Evolutionary conservation across 2,113 vertebrate genomes (phyloP).

Genomic region (Mus pahari): DNA sequence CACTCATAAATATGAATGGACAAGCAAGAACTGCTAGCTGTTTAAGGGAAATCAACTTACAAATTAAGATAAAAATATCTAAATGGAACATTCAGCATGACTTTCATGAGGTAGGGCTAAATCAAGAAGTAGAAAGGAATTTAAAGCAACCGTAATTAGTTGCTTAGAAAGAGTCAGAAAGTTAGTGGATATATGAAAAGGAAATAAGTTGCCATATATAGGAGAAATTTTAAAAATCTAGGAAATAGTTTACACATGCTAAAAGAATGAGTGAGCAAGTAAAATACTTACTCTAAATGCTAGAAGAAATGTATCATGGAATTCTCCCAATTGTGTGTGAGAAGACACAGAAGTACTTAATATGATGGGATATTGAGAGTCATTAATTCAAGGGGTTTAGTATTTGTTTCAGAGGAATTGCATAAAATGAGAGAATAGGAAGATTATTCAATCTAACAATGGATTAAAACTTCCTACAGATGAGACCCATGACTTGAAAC

Average conservation of each 20-base stretch:
- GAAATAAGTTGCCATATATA: constrained; percentile 1
- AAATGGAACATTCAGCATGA: background rate
- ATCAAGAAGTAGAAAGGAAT: constrained; percentile 10
- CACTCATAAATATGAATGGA: background rate
- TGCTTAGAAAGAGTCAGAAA: constrained; percentile 17
- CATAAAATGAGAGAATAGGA: background rate
- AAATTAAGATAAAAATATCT: background rate
- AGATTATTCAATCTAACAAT: background rate
- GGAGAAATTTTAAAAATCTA: background rate
- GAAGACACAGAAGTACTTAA: background rate
- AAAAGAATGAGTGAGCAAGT: constrained; percentile 14
- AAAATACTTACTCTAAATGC: background rate
- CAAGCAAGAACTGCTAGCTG: background rate
- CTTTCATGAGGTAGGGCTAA: background rate
- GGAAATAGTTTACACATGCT: background rate
- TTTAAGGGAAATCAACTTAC: background rate
- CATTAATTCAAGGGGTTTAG: background rate
- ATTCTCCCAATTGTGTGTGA: background rate
- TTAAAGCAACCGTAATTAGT: constrained; percentile 44
- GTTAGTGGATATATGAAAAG: constrained; percentile 36
- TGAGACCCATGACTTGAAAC: background rate
- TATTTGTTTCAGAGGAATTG: background rate
- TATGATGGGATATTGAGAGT: background rate
- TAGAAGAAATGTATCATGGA: background rate
- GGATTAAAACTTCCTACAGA: background rate